Evolutionary conservation across 1,140 invertebrate species (phyloP).

Genomic region (Neodiprion pinetum): DNA sequence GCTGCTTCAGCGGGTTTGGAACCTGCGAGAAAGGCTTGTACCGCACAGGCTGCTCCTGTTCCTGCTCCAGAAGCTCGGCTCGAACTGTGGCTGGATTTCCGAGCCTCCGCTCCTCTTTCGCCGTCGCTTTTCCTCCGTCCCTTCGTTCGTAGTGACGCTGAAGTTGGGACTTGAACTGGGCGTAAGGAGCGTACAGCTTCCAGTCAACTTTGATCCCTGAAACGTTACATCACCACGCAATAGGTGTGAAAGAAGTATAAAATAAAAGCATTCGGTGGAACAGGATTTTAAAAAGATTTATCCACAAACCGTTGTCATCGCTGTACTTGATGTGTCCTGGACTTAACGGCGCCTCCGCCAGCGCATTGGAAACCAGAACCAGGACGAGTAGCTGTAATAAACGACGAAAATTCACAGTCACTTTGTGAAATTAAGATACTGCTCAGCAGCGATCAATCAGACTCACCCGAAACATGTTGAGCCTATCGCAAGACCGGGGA

Average conservation of each 20-base stretch:
- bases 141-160: constrained; percentile 27
- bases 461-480: background rate
- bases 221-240: constrained; percentile 1
- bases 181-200: constrained; percentile 41
- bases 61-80: background rate
- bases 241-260: constrained; percentile 8
- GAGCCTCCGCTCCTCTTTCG: constrained; percentile 2
- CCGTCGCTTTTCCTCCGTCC: constrained; percentile 33
- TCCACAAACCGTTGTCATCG: constrained; percentile 46
- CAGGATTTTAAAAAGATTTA: background rate
- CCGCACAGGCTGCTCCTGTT: constrained; percentile 21
- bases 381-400: constrained; percentile 41
- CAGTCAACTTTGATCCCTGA: constrained; percentile 47
- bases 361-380: constrained; percentile 32
- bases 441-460: background rate
- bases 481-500: background rate
- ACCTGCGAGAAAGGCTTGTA: constrained; percentile 47
- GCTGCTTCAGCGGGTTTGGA: constrained; percentile 47
- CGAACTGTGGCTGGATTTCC: background rate
- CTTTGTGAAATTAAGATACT: too few species aligned
- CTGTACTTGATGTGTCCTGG: constrained; percentile 50
- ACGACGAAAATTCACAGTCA: background rate
- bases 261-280: background rate
- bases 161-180: constrained; percentile 39
- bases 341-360: constrained; percentile 38